phyloP scores from a whole-genome alignment of 2,797 vertebrate genomes.

The Rhinella marina region DNA sequence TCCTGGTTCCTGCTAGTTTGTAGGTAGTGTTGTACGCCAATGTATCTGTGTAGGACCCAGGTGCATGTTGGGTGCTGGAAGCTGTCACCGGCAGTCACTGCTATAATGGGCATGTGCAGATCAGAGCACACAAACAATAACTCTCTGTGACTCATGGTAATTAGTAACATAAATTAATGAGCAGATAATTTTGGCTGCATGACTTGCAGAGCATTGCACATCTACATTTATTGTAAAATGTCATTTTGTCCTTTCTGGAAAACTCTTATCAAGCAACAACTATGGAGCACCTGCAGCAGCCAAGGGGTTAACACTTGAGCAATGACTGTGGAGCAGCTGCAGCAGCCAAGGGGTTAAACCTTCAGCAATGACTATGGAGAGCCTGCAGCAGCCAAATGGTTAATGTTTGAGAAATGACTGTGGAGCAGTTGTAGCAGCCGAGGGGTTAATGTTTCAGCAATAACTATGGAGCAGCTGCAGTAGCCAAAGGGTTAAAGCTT shows the following conservation, averaged over 20 bases:
- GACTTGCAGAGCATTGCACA: not conserved
- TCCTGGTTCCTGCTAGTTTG: constrained; percentile 9
- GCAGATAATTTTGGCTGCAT: not conserved
- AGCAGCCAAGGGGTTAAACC: not conserved
- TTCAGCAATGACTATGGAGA: no score
- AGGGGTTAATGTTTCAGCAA: no score
- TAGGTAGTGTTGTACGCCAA: not conserved
- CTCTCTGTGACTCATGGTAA: not conserved
- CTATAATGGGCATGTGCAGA: constrained; percentile 1
- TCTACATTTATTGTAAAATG: not conserved
- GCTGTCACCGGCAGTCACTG: not conserved
- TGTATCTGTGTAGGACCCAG: not conserved
- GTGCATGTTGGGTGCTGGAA: not conserved
- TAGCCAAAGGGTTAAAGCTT: no score
- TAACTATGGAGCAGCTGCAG: no score
- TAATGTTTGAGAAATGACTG: no score
- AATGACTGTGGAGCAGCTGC: not conserved
- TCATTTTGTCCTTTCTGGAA: not conserved
- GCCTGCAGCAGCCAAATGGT: no score
- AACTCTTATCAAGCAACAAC: not conserved
- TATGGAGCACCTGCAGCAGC: no score
- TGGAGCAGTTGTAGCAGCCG: no score
- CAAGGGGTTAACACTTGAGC: no score
- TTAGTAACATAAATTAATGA: constrained; percentile 3
- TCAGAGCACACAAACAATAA: constrained; percentile 7